Conservation (phyloP, 2,888 invertebrate genomes). For the Agonum fuliginosum region DNA sequence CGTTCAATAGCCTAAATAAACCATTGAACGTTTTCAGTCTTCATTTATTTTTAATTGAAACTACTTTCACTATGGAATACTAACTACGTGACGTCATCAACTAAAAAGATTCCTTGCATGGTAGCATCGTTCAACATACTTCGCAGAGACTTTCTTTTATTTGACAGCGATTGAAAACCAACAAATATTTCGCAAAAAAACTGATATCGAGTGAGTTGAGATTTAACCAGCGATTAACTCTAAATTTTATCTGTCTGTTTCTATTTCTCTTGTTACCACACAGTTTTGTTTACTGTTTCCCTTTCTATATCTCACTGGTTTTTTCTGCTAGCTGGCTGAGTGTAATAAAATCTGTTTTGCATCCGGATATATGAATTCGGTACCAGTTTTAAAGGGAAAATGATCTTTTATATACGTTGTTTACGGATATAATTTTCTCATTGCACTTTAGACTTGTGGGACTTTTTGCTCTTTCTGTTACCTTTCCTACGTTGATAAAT, state of each 20-base stretch:
- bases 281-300: slow-evolving; percentile 38
- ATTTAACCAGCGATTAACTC: slow-evolving; percentile 15
- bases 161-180: not conserved
- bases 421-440: slow-evolving; percentile 23
- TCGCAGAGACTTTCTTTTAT: slow-evolving; percentile 14
- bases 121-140: not conserved
- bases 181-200: not conserved
- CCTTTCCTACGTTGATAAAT: not conserved
- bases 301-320: slow-evolving; percentile 39
- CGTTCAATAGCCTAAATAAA: not conserved
- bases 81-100: not conserved
- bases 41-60: not conserved
- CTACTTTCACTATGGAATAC: slow-evolving; percentile 16
- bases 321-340: slow-evolving; percentile 39
- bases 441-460: not conserved
- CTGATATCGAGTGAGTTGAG: slow-evolving; percentile 1
- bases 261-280: slow-evolving; percentile 15
- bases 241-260: slow-evolving; percentile 21
- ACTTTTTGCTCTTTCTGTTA: not conserved
- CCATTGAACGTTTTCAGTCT: not conserved
- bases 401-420: slow-evolving; percentile 47
- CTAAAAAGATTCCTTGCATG: slow-evolving; percentile 26
- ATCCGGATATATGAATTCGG: slow-evolving; percentile 37
- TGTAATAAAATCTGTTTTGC: slow-evolving; percentile 50
- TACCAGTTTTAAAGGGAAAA: slow-evolving; percentile 31